Base-by-base conservation (phyloP, 2,888 invertebrate genomes). In the Troides aeacus region DNA sequence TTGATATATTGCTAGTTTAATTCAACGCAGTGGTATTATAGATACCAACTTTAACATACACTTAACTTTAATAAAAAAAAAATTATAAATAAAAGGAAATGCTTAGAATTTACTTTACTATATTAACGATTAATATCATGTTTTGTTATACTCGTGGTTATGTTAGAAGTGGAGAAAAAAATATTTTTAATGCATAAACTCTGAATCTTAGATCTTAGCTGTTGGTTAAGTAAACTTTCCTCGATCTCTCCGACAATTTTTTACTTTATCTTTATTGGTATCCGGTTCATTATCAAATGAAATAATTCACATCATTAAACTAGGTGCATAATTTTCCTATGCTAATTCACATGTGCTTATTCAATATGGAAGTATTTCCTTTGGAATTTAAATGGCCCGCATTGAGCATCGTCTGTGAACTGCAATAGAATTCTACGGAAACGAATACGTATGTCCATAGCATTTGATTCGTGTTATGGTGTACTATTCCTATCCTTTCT, bases 321-420 rank as follows among this genome's bases (percentile, higher is more conserved):
- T 30, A 23, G 39, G 42, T 17, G 42, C 56, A 58, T 50, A 63
- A 57, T 21, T 57, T 68, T 59, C n/a, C 42, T 46, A 30, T 53
- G 63, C 63, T 58, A 71, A 72, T 71, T 68, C 69, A 71, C 56
- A 70, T 71, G 65, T 65, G 61, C 63, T 62, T 66, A 70, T 71
- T 72, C 69, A 70, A 68, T 73, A 66, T 64, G 70, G 68, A 71
- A 66, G 66, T 56, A 69, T 70, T 71, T 68, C 72, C 63, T 68
- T 62, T 61, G 71, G 74, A 73, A 76, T 74, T 76, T 69, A 74
- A 72, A 73, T 74, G 73, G 72, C 71, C 71, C 71, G 72, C 68
- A 71, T 67, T 62, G 58, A 68, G 46, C 18, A 53, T 71, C 63
- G 61, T 64, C 59, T 58, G 70, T 63, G 59, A 46, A 66, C 50